Conservation (phyloP, 2,113 vertebrate genomes). For the Mirza zaza region DNA sequence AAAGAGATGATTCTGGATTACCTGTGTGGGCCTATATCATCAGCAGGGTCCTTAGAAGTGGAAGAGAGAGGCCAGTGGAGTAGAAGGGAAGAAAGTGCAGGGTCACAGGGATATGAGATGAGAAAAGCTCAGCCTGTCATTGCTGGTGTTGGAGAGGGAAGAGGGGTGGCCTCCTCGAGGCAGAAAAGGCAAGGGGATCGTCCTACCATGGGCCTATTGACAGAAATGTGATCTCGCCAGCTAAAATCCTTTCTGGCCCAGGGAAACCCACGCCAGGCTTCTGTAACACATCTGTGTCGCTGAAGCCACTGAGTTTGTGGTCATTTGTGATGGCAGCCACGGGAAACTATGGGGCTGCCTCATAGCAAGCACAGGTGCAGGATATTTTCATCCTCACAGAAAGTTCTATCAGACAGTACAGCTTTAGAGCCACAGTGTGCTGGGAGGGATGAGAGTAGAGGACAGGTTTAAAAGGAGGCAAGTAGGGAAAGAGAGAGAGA, state of each 20-base stretch:
- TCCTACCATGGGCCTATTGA: neutral
- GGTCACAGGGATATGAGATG: accelerated
- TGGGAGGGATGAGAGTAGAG: neutral
- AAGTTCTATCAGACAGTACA: accelerated
- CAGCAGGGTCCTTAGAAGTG: neutral
- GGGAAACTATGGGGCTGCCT: neutral
- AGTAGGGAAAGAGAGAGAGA: neutral
- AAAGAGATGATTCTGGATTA: neutral
- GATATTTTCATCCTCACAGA: neutral
- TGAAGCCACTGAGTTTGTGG: neutral
- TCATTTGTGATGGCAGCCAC: neutral
- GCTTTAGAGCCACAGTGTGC: neutral
- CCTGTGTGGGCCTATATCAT: neutral
- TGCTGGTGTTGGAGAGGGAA: too few relatives aligned
- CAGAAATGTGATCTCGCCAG: neutral
- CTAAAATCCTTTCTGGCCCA: neutral
- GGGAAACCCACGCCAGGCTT: neutral
- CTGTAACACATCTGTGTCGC: neutral
- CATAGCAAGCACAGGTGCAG: neutral
- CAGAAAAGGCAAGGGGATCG: neutral
- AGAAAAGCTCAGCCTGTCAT: neutral
- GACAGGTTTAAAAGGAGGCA: neutral
- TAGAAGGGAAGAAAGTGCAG: neutral
- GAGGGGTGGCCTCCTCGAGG: neutral
- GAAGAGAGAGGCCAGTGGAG: neutral